These are phyloP conservation scores for Tychaedon coryphoeus DNA, from an alignment of 2,113 vertebrate species.

Conservation along the genomic window DNA sequence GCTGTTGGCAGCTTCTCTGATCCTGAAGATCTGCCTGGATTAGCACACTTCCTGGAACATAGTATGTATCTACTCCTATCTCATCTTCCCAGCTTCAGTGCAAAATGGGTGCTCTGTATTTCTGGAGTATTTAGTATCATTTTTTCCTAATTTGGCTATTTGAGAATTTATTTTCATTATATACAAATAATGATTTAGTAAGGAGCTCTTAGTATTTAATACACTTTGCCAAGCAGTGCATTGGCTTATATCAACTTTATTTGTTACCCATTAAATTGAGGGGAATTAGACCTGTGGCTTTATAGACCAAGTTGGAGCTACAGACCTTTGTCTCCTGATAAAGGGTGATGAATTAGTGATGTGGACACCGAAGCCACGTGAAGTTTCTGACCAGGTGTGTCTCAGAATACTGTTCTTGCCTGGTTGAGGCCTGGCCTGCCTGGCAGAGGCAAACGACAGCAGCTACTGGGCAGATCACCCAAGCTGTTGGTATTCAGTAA, in stretches of 20 bases:
- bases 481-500: neutral
- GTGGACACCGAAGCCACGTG: neutral
- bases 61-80: slow-evolving; percentile 78
- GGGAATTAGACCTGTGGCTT: neutral
- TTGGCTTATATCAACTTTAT: neutral
- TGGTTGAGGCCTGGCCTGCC: neutral
- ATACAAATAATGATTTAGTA: neutral
- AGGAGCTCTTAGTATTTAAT: neutral
- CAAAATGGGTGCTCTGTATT: neutral
- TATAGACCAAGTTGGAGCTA: neutral
- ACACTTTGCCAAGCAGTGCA: neutral
- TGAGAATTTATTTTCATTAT: neutral
- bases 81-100: neutral
- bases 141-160: neutral
- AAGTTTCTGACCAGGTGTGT: neutral
- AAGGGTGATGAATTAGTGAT: neutral
- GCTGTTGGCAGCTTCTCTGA: slow-evolving; percentile 95
- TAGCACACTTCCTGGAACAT: slow-evolving; percentile 98
- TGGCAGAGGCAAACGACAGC: neutral
- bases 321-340: neutral
- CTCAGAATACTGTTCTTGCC: neutral
- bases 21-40: slow-evolving; percentile 91
- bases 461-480: neutral
- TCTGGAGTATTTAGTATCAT: neutral
- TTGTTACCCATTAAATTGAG: neutral